Base-by-base conservation (phyloP, 2,888 invertebrate species). In the Platycnemis pennipes region DNA sequence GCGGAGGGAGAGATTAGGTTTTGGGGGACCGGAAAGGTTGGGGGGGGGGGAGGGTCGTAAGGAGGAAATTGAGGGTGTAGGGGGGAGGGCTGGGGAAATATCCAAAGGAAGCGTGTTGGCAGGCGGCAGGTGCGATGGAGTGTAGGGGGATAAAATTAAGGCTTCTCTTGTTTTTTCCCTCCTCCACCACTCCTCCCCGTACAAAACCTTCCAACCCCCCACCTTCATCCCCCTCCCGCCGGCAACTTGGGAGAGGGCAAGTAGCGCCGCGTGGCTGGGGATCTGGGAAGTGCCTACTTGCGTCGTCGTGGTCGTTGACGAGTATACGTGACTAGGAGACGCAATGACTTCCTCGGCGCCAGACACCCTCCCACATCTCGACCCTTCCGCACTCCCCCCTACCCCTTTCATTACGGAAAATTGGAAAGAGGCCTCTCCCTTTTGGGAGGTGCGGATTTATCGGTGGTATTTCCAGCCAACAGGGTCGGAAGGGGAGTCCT, bases 41-140 rank as follows among this genome's bases (percentile, higher is more conserved):
- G 26, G 46, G n/a, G 87, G 87, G 2, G 44, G n/a, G 77, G 16
- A 37, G 77, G 77, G 63, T n/a, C n/a, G 26, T 77, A 37, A 77
- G 77, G 77, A 77, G 77, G 77, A 77, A 77, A 77, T 77, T 77
- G 77, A 77, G 87, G 87, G 44, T 45, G 44, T n/a, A 13, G 87
- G 44, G 0, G 44, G 87, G 44, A 22, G 49, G 45, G 46, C 26
- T 8, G 63, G 63, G 2, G n/a, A 63, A n/a, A 63, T n/a, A 63
- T 63, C 63, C 63, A 63, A 63, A 63, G 44, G 53, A 26, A 63
- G 44, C 44, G 91, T 69, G 44, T 56, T 56, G 91, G 44, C 42
- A 91, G 53, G 91, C 44, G 91, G 91, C 91, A 63, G 91, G 63
- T 63, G 91, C 91, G 63, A 69, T 56, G 63, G 91, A 89, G 89